Evolutionary conservation across 2,797 vertebrate species (phyloP).

Genomic region (Brotula barbata): DNA sequence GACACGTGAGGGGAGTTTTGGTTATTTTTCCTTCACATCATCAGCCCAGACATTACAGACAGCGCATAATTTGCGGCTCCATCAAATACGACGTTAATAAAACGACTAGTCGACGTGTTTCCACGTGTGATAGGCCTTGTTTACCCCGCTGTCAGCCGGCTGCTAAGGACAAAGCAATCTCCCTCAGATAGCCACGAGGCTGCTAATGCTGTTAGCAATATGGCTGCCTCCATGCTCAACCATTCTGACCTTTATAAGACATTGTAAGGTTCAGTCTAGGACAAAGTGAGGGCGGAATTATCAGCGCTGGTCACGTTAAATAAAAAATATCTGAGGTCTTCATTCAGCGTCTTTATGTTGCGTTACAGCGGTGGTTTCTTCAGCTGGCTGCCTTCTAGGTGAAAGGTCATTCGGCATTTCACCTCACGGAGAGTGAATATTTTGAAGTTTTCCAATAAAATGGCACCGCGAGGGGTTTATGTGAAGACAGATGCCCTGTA

Average conservation of each 20-base stretch:
- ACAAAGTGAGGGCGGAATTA: accelerated
- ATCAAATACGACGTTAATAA: accelerated
- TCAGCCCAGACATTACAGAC: neutral
- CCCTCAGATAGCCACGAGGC: slow-evolving; percentile 41
- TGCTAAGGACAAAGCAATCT: slow-evolving; percentile 58
- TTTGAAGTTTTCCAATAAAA: neutral
- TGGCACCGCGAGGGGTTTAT: no score
- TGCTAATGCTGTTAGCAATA: slow-evolving; percentile 68
- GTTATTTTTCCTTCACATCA: neutral
- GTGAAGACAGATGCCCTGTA: no score
- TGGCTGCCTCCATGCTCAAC: slow-evolving; percentile 83
- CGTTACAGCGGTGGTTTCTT: neutral
- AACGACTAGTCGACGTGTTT: neutral
- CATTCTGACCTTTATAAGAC: slow-evolving; percentile 84
- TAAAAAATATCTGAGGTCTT: neutral
- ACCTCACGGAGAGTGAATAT: neutral
- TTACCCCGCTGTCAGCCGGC: slow-evolving; percentile 13
- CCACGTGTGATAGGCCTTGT: neutral
- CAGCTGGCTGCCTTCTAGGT: slow-evolving; percentile 63
- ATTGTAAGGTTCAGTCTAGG: slow-evolving; percentile 39
- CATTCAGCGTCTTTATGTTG: neutral
- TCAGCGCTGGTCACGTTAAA: accelerated
- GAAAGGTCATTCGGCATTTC: slow-evolving; percentile 71
- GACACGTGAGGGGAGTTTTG: neutral
- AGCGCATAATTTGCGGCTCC: no score